phyloP scores from a whole-genome alignment of 2,888 invertebrate genomes.

The Spilosoma lubricipeda region DNA sequence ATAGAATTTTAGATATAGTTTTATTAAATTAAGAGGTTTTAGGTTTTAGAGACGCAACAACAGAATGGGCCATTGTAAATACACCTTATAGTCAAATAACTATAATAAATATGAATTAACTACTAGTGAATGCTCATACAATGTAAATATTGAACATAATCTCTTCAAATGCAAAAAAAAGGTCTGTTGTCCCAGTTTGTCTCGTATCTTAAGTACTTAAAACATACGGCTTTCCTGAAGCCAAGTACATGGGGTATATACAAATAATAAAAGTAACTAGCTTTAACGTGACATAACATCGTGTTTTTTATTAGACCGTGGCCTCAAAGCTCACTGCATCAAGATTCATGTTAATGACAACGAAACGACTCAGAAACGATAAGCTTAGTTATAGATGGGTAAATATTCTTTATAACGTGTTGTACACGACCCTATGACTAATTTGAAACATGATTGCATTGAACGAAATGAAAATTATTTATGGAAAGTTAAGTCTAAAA shows the following conservation, averaged over 20 bases:
- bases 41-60: too few species aligned
- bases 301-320: slow-evolving; percentile 53
- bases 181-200: background rate
- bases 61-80: too few species aligned
- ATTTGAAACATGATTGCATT: background rate
- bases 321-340: slow-evolving; percentile 50
- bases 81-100: background rate
- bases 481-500: background rate
- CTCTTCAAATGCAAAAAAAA: background rate
- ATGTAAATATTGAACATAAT: background rate
- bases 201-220: background rate
- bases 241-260: background rate
- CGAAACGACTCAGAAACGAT: slow-evolving; percentile 33
- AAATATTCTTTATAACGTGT: slow-evolving; percentile 19
- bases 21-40: too few species aligned
- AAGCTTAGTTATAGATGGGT: background rate
- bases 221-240: background rate
- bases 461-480: background rate
- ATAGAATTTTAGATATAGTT: too few species aligned
- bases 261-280: slow-evolving; percentile 13
- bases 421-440: slow-evolving; percentile 5
- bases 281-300: slow-evolving; percentile 33
- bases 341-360: slow-evolving; percentile 42
- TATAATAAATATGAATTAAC: background rate
- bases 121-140: background rate